Base-by-base conservation (phyloP, 2,888 invertebrate species). In the Patella caerulea region DNA sequence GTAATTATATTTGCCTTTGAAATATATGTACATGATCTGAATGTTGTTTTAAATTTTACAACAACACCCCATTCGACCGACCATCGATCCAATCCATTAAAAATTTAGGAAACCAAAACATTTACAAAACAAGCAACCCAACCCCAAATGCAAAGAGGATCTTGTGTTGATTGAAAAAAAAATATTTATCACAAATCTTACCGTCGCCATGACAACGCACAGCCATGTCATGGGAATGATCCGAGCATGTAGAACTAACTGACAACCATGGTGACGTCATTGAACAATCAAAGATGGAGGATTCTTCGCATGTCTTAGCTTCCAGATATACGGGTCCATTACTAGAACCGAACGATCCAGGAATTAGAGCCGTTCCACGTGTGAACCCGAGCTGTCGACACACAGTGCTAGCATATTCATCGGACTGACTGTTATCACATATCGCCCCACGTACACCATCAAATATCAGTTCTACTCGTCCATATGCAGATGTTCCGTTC, bases 331-430 rank as follows among this genome's bases (percentile, higher is more conserved):
- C 80, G 5, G 79, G 81, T 2, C 86, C 86, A 11, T 78, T 81
- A 11, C 86, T 86, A 53, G 73, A 73, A 12, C 85, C 86, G 75
- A 85, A 86, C 72, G 83, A 83, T 0, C 85, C 85, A 12, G 83
- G 83, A 11, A 52, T 45, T 5, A 69, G 14, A 5, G 75, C 71
- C 24, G 83, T 85, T 0, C 85, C 89, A 59, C 86, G 87, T 17
- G 83, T 79, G 74, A 83, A 88, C n/a, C 86, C 86, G 9, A 86
- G 78, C 59, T 81, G 74, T 73, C 82, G 84, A 78, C 88, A 88
- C 15, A 88, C 83, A 0, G 95, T 95, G 83, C 94, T 93, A 0
- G 95, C 95, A 85, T 95, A 94, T 29, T 92, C 92, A 79, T 94
- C 90, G n/a, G 94, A 94, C 7, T 86, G 86, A 4, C 83, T 79